A percentile compares a stretch with the other conserved stretches of the same genome.
These are phyloP conservation scores for Ptychodera flava DNA, from an alignment of 35 echinoderm and acorn worm species.

Conservation along the genomic window DNA sequence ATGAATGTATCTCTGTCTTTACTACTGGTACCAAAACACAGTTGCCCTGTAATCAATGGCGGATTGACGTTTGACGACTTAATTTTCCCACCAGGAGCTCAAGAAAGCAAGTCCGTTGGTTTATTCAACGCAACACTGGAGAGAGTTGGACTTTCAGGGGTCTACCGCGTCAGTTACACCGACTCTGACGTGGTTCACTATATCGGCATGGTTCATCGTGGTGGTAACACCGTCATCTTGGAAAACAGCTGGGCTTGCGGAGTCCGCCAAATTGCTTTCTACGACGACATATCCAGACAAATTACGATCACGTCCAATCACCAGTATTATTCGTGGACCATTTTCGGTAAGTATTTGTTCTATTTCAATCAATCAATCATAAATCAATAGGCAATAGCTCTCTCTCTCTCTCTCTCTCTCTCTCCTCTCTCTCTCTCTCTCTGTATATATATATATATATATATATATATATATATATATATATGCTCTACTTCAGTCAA, in stretches of 20 bases:
- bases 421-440: too few relatives aligned
- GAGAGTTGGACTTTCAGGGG: neutral
- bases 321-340: neutral
- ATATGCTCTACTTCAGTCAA: too few relatives aligned
- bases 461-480: too few relatives aligned
- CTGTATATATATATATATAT: too few relatives aligned
- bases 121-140: neutral
- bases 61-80: too few relatives aligned
- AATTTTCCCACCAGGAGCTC: neutral
- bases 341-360: neutral
- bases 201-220: neutral
- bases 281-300: neutral
- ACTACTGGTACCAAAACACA: too few relatives aligned
- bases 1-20: too few relatives aligned
- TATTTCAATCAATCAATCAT: neutral
- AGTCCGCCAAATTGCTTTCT: neutral
- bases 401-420: too few relatives aligned
- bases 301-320: neutral
- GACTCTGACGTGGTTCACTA: neutral
- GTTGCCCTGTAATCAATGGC: too few relatives aligned
- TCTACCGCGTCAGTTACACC: neutral
- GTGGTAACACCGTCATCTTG: neutral
- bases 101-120: neutral
- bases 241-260: neutral
- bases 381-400: too few relatives aligned